Evolutionary conservation across 30 jellyfish, hydroid and myxozoan species (phyloP).

Genomic region (Chrysaora quinquecirrha): DNA sequence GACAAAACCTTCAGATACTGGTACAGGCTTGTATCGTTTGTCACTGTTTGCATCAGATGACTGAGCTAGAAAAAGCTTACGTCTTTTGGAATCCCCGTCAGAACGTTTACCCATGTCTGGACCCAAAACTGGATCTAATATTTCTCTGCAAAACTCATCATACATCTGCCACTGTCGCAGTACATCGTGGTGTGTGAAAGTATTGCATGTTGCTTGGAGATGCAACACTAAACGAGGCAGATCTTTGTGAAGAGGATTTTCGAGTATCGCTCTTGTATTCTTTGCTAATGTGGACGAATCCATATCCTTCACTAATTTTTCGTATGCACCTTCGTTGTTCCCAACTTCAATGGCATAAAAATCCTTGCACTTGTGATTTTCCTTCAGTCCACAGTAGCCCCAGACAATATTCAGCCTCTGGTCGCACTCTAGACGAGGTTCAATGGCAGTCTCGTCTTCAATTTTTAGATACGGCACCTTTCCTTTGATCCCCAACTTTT

Average conservation of each 20-base stretch:
- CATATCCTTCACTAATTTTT: constrained; percentile 20
- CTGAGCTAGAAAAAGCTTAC: constrained; percentile 20
- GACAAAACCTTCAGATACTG: constrained; percentile 33
- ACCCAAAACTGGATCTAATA: constrained; percentile 37
- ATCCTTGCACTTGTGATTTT: constrained; percentile 30
- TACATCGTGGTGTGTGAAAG: constrained; percentile 17
- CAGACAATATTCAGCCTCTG: constrained; percentile 29
- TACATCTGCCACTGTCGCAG: constrained; percentile 39
- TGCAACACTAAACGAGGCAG: constrained; percentile 11
- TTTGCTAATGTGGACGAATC: constrained; percentile 30
- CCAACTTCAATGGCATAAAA: constrained; percentile 37
- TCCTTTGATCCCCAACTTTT: constrained; percentile 8
- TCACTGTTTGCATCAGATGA: constrained; percentile 14
- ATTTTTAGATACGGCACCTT: constrained; percentile 17
- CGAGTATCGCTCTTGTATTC: constrained; percentile 35
- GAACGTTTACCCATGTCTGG: constrained; percentile 44
- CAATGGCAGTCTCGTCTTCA: constrained; percentile 59
- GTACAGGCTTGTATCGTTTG: constrained; percentile 14
- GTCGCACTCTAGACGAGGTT: constrained; percentile 52
- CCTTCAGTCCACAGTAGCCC: constrained; percentile 58
- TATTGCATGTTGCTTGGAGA: constrained; percentile 63
- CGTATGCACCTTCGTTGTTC: constrained; percentile 42
- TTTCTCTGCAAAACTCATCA: constrained; percentile 27
- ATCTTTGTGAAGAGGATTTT: constrained; percentile 36
- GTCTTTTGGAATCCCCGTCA: constrained; percentile 58